Percentiles rank a stretch among this genome's conserved stretches.
Evolutionary conservation across 2,888 invertebrate genomes (phyloP).

Genomic region (Machimus atricapillus): DNA sequence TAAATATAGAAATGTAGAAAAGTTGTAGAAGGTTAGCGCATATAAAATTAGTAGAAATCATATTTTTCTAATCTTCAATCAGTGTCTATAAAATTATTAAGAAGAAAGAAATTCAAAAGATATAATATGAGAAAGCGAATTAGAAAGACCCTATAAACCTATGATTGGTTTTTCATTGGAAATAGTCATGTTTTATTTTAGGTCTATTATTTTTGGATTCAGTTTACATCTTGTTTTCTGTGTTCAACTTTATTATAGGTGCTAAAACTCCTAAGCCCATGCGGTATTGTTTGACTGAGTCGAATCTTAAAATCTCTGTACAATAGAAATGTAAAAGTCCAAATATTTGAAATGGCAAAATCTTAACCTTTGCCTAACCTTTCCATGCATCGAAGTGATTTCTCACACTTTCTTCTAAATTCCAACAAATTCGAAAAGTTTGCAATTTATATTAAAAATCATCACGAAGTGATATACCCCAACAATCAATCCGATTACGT

Average conservation of each 20-base stretch:
- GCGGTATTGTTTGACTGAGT: neutral
- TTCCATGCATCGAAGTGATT: neutral
- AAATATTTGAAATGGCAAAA: neutral
- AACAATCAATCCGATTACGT: neutral
- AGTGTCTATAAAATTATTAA: no score
- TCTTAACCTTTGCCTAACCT: neutral
- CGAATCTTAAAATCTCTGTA: neutral
- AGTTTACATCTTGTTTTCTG: neutral
- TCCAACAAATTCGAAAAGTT: neutral
- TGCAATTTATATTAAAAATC: neutral
- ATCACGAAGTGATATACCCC: neutral
- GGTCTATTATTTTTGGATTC: neutral
- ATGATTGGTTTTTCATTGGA: neutral
- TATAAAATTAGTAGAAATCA: no score
- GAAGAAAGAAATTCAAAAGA: neutral
- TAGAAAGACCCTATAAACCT: neutral
- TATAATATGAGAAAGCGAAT: neutral
- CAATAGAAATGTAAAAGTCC: neutral
- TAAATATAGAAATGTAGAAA: neutral
- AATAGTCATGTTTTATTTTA: neutral
- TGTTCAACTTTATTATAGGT: neutral
- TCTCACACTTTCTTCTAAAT: conserved; percentile 9
- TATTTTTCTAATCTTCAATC: no score
- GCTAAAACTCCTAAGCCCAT: neutral
- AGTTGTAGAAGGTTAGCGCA: neutral